Conservation (phyloP, 2,113 vertebrate genomes). For the Notothenia coriiceps region DNA sequence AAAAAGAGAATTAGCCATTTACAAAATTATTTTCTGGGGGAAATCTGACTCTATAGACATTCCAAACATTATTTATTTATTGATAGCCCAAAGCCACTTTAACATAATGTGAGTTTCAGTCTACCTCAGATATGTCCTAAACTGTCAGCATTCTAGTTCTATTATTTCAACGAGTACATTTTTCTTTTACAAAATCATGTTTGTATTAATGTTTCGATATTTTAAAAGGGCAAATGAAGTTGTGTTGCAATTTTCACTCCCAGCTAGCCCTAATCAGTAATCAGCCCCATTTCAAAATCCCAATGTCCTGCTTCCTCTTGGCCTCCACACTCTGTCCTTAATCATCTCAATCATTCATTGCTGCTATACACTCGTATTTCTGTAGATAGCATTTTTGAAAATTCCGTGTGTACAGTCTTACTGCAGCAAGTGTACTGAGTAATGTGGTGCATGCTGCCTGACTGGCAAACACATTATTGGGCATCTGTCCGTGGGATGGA, state of each 20-base stretch:
- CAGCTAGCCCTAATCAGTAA: not conserved
- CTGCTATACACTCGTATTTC: not conserved
- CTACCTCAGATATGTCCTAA: not conserved
- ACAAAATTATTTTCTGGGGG: too few relatives aligned
- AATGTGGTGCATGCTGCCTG: slow-evolving; percentile 5
- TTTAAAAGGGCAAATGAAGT: not conserved
- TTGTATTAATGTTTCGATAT: not conserved
- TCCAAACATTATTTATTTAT: not conserved
- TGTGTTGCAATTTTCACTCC: not conserved
- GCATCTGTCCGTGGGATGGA: slow-evolving; percentile 12
- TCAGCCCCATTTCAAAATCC: not conserved
- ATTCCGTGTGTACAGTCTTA: slow-evolving; percentile 1
- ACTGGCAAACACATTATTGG: slow-evolving; percentile 24
- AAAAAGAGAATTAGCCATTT: too few relatives aligned
- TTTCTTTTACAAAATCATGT: not conserved
- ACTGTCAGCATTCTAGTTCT: too few relatives aligned
- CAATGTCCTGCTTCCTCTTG: not conserved
- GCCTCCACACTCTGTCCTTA: not conserved
- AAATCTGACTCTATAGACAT: too few relatives aligned
- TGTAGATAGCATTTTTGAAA: not conserved
- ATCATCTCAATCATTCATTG: not conserved
- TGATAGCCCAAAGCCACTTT: not conserved
- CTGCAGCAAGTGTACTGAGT: slow-evolving; percentile 32
- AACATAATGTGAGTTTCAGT: not conserved
- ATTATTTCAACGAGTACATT: not conserved